Evolutionary conservation across 2,797 vertebrate species (phyloP).

Genomic region (Cyclura pinguis): DNA sequence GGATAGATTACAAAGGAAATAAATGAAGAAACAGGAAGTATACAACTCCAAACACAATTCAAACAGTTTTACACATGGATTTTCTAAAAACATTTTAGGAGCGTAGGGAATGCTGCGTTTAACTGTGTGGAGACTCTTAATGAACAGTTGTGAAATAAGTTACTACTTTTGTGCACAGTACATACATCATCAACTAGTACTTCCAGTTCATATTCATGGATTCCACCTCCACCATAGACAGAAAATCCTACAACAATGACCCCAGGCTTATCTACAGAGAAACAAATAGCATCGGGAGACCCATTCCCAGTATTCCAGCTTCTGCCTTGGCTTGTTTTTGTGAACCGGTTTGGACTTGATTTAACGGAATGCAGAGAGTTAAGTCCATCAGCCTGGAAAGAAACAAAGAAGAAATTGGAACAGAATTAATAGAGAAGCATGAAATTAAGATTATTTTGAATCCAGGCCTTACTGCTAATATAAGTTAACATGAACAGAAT

Average conservation of each 20-base stretch:
- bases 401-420: constrained; percentile 17
- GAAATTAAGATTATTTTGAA: background rate
- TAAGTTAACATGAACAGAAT: background rate
- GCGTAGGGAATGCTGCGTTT: background rate
- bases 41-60: background rate
- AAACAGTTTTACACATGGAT: background rate
- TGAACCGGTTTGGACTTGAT: constrained; percentile 95
- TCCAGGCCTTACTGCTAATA: background rate
- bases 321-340: constrained; percentile 98
- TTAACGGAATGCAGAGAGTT: constrained; percentile 98
- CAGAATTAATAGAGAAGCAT: background rate
- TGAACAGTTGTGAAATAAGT: constrained; percentile 1
- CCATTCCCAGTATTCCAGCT: constrained; percentile 99
- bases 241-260: constrained; percentile 97
- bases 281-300: constrained; percentile 98
- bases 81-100: background rate
- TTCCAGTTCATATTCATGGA: constrained; percentile 98
- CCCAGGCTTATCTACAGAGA: constrained; percentile 95
- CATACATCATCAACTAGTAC: constrained; percentile 98
- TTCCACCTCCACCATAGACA: constrained; percentile 97
- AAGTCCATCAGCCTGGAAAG: constrained; percentile 90
- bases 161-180: constrained; percentile 29
- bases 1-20: background rate
- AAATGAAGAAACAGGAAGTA: background rate
- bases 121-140: background rate